These are phyloP conservation scores for Butorides virescens DNA, from an alignment of 2,113 vertebrate genomes.

Conservation along the genomic window DNA sequence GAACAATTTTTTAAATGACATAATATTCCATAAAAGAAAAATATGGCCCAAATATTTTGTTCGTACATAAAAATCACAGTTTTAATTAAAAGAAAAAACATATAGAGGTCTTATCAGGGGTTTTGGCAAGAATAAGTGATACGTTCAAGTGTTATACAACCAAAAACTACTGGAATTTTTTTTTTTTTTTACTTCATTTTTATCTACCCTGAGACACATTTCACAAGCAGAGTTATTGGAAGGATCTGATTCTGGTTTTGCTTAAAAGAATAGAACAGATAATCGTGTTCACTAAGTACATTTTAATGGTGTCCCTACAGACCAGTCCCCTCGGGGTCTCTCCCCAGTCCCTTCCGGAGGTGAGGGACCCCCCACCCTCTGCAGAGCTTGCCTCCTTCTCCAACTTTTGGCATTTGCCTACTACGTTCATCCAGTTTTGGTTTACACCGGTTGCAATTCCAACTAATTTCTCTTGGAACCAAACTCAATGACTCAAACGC, in stretches of 20 bases:
- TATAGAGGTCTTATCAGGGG: slow-evolving; percentile 3
- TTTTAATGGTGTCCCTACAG: neutral
- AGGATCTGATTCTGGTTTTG: neutral
- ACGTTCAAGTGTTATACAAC: neutral
- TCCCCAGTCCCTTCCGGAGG: accelerated
- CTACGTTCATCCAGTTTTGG: neutral
- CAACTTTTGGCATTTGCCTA: accelerated
- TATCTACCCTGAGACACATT: neutral
- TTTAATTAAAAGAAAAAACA: slow-evolving; percentile 64
- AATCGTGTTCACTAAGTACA: accelerated
- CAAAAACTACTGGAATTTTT: neutral
- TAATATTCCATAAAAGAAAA: slow-evolving; percentile 52
- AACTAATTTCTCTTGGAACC: neutral
- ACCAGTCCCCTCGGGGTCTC: neutral
- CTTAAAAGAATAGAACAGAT: neutral
- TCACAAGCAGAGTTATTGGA: neutral
- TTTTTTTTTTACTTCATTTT: neutral
- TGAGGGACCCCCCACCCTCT: neutral
- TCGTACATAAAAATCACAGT: neutral
- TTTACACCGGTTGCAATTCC: neutral
- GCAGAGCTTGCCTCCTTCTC: neutral
- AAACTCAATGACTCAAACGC: neutral
- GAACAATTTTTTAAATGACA: slow-evolving; percentile 13
- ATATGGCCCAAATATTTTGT: neutral
- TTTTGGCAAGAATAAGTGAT: slow-evolving; percentile 13